Conservation (phyloP, 2,797 vertebrate genomes). For the Novumbra hubbsi region DNA sequence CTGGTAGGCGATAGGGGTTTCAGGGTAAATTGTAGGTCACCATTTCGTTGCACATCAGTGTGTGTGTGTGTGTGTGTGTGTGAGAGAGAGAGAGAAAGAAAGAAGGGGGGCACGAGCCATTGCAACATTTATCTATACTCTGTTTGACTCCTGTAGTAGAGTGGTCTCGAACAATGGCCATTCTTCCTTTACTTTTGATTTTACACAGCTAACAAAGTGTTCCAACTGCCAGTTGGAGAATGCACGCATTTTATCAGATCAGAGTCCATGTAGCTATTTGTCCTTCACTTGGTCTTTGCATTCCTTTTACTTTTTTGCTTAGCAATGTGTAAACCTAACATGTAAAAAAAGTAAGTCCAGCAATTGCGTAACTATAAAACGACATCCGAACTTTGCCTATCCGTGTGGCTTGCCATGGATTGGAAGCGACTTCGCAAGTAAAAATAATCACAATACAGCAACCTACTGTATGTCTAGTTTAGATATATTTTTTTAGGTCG, state of each 20-base stretch:
- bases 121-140: conserved; percentile 13
- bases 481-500: background rate
- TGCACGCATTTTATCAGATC: conserved; percentile 1
- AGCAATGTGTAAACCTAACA: background rate
- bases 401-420: background rate
- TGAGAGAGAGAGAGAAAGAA: background rate
- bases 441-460: background rate
- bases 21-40: conserved; percentile 24
- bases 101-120: conserved; percentile 12
- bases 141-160: conserved; percentile 28
- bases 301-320: conserved; percentile 19
- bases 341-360: background rate
- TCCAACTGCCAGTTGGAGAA: background rate
- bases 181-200: conserved; percentile 20
- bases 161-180: conserved; percentile 18
- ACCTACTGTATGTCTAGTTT: background rate
- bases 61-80: too few relatives aligned
- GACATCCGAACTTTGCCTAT: background rate
- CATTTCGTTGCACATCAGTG: background rate
- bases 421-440: background rate
- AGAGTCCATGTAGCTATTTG: background rate
- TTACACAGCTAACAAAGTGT: background rate
- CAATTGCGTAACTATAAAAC: background rate
- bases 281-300: background rate
- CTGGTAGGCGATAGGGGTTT: conserved; percentile 16